phyloP scores from a whole-genome alignment of 2,113 vertebrate genomes.

The Stigmatopora nigra region DNA sequence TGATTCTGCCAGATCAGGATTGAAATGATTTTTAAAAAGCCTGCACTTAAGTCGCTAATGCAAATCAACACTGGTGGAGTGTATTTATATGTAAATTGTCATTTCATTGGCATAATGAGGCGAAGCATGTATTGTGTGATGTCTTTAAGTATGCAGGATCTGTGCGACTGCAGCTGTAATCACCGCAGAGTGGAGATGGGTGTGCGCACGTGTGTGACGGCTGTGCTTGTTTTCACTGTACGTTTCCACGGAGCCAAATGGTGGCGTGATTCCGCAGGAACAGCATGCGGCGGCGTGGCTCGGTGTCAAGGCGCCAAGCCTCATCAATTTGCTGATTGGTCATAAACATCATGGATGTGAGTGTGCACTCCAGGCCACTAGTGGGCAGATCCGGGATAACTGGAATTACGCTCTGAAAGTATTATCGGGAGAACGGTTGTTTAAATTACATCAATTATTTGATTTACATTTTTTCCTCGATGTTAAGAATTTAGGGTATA shows the following conservation, averaged over 20 bases:
- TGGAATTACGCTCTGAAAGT: too few relatives aligned
- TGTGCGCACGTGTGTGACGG: constrained; percentile 10
- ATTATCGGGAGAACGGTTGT: too few relatives aligned
- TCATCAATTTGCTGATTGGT: neutral
- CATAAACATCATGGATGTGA: too few relatives aligned
- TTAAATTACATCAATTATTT: too few relatives aligned
- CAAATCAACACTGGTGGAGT: neutral
- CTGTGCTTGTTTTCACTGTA: constrained; percentile 19
- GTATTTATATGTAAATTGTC: constrained; percentile 15
- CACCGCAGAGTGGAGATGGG: constrained; percentile 1
- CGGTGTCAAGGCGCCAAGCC: neutral
- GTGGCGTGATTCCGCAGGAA: neutral
- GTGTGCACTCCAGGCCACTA: too few relatives aligned
- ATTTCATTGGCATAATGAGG: constrained; percentile 2
- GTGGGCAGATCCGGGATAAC: too few relatives aligned
- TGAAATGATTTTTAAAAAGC: neutral
- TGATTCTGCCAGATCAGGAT: neutral
- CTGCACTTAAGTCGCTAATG: neutral
- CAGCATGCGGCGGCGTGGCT: neutral
- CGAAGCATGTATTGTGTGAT: constrained; percentile 10
- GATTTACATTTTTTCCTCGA: too few relatives aligned
- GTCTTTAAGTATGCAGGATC: constrained; percentile 22
- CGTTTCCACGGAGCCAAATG: constrained; percentile 1
- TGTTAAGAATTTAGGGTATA: too few relatives aligned
- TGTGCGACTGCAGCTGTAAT: constrained; percentile 19